Conservation (phyloP, 2,113 vertebrate species). For the Coptodon rendalli region DNA sequence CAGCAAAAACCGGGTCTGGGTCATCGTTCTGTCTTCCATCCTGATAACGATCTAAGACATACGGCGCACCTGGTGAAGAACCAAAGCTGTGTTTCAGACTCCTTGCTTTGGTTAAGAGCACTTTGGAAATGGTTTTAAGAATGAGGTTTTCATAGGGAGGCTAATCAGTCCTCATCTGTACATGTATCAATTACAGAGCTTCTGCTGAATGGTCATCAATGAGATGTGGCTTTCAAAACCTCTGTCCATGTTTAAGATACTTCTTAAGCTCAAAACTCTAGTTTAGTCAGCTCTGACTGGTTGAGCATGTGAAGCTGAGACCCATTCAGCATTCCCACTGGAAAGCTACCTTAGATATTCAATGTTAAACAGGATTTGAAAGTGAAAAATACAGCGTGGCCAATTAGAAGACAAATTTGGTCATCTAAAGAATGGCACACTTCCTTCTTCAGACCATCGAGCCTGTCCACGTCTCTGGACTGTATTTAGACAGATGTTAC, state of each 20-base stretch:
- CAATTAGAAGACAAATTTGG: neutral
- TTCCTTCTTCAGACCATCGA: neutral
- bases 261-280: neutral
- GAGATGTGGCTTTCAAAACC: neutral
- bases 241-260: neutral
- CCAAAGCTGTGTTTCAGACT: too few species aligned
- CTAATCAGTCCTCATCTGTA: too few species aligned
- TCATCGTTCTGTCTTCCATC: neutral
- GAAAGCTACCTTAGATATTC: neutral
- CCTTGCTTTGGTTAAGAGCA: too few species aligned
- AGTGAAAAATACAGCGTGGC: neutral
- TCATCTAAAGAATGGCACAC: neutral
- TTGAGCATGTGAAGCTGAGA: neutral
- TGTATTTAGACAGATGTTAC: constrained; percentile 18
- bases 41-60: too few species aligned
- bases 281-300: neutral
- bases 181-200: neutral
- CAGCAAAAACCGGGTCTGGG: accelerated
- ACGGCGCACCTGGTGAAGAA: too few species aligned
- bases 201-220: neutral
- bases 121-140: too few species aligned
- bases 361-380: neutral
- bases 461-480: neutral
- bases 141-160: too few species aligned
- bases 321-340: neutral